Evolutionary conservation across 1,140 invertebrate species (phyloP), one percentile per base, ranked within the genome.

Genomic region (Drosophila baimaii): DNA sequence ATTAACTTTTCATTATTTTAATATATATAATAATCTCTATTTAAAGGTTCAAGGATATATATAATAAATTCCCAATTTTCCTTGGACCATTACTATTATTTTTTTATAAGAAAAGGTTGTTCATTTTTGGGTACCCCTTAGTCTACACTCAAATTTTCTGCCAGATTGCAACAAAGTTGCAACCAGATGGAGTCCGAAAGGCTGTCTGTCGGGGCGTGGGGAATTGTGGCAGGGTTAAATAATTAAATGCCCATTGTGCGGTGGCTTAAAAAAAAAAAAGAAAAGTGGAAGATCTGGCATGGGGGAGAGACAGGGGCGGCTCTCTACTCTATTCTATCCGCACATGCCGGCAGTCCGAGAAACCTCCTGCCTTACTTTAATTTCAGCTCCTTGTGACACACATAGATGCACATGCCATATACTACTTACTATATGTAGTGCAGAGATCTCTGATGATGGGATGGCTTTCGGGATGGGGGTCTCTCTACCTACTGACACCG

Each of bases 291-390:
- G 64, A 33, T 52, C 29, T 57, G 70, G 46, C 57, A 61, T 69
- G 47, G 39, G 39, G 49, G 17, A 10, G n/a, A 21, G 27, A 27
- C 41, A 8, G 25, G 25, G n/a, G 37, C 19, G 27, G 25, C 46
- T n/a, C n/a, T n/a, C n/a, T n/a, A n/a, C n/a, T n/a, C n/a, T 54
- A 15, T 57, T 70, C 51, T 58, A 70, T 57, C 68, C 39, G 41
- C 65, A 81, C 84, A 84, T 89, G 82, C 74, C 84, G 47, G 46
- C 62, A 65, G 84, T 63, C 63, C 85, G 78, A 90, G 77, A 90
- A 90, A 90, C 85, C 85, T 90, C 86, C 85, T 90, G 85, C 85
- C 85, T 90, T 90, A 90, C 85, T 90, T 90, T 90, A 90, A 82
- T 90, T 90, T 82, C 79, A 80, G 72, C 81, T 90, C 78, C 86